Evolutionary conservation across 2,797 vertebrate genomes (phyloP).

Genomic region (Rousettus madagascariensis): DNA sequence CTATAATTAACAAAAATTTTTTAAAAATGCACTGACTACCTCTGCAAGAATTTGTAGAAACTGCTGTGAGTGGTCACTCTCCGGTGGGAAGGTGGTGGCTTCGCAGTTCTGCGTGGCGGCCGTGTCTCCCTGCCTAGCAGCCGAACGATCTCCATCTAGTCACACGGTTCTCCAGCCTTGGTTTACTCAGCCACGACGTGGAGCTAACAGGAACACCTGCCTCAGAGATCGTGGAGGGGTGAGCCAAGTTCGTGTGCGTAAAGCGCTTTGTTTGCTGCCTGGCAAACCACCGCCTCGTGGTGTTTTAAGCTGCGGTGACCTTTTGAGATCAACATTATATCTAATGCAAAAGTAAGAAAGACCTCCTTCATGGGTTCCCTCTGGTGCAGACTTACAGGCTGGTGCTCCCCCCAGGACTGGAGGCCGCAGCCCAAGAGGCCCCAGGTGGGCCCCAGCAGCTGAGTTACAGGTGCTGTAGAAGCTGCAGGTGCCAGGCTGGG

Average conservation of each 20-base stretch:
- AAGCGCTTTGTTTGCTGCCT: not conserved
- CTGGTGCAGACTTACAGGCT: not conserved
- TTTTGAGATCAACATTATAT: not conserved
- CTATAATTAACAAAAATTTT: not conserved
- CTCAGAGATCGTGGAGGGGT: no score
- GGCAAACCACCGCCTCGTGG: not conserved
- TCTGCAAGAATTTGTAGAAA: not conserved
- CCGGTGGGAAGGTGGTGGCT: not conserved
- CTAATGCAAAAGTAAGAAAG: not conserved
- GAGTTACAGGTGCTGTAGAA: not conserved
- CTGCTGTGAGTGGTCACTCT: not conserved
- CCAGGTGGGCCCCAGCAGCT: not conserved
- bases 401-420: no score
- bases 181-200: not conserved
- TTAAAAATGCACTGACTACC: not conserved
- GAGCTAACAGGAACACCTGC: not conserved
- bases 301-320: not conserved
- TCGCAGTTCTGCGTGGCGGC: rapidly evolving
- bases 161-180: not conserved
- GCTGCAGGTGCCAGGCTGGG: not conserved
- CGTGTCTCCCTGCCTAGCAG: rapidly evolving
- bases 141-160: not conserved
- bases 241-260: not conserved
- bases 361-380: not conserved
- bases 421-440: not conserved